Conservation (phyloP, 1,140 invertebrate genomes). For the Listronotus bonariensis region DNA sequence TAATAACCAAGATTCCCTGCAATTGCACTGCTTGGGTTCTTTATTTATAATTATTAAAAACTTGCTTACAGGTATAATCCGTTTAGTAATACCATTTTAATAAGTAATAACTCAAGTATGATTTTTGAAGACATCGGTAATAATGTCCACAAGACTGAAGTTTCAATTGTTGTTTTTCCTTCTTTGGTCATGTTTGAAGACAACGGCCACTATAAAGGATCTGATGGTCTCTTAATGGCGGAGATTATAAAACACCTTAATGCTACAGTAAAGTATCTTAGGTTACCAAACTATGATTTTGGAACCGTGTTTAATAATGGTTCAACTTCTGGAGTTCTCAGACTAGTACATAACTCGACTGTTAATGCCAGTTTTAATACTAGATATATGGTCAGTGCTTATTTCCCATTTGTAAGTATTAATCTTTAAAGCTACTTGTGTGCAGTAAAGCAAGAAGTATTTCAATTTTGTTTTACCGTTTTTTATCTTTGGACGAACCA, state of each 20-base stretch:
- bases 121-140: background rate
- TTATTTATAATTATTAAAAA: too few relatives aligned
- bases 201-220: background rate
- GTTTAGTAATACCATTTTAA: background rate
- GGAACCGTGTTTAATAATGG: background rate
- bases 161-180: constrained; percentile 5
- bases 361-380: constrained; percentile 5
- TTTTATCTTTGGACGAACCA: too few relatives aligned
- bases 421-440: too few relatives aligned
- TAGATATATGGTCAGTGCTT: background rate
- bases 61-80: constrained; percentile 3
- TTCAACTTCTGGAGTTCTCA: background rate
- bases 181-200: background rate
- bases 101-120: background rate
- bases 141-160: background rate
- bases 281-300: background rate
- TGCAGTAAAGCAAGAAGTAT: too few relatives aligned
- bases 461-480: too few relatives aligned
- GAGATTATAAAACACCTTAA: constrained; percentile 3
- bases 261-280: background rate
- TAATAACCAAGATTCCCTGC: too few relatives aligned
- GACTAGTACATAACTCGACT: background rate
- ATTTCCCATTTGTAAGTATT: background rate
- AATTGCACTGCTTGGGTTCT: too few relatives aligned
- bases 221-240: background rate